These are phyloP conservation scores for Poecilia wingei DNA, from an alignment of 2,797 vertebrate species.

Conservation along the genomic window DNA sequence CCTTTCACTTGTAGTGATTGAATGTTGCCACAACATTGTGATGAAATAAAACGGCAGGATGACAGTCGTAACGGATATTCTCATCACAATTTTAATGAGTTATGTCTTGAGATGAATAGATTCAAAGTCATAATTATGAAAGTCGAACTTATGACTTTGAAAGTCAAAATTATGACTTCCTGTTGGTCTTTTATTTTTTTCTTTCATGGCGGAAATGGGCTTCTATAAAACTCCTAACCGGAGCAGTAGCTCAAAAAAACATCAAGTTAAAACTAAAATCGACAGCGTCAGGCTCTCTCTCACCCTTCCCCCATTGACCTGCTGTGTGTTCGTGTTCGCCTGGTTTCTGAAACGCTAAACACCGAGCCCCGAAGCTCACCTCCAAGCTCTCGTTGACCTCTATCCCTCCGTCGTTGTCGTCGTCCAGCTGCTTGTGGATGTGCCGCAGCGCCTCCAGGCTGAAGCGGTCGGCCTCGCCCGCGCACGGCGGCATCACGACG, in stretches of 20 bases:
- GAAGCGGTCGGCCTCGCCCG: conserved; percentile 92
- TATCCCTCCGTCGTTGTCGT: conserved; percentile 97
- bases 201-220: too few relatives aligned
- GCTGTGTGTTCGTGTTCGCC: too few relatives aligned
- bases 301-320: not conserved
- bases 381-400: conserved; percentile 98
- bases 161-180: too few relatives aligned
- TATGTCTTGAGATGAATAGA: not conserved
- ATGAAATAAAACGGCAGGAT: not conserved
- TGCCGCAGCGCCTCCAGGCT: conserved; percentile 94
- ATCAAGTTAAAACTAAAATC: not conserved
- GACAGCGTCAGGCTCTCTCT: not conserved
- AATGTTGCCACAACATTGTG: not conserved
- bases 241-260: not conserved
- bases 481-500: conserved; percentile 89
- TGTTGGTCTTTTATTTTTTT: too few relatives aligned
- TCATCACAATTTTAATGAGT: not conserved
- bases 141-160: too few relatives aligned
- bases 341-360: not conserved
- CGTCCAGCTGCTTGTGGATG: conserved; percentile 98
- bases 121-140: not conserved
- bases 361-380: conserved; percentile 75
- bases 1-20: not conserved
- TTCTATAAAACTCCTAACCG: not conserved
- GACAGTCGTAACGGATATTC: not conserved